A percentile compares a stretch with the other conserved stretches of the same genome.
phyloP scores from a whole-genome alignment of 2,113 vertebrate species.

The Baryphthengus martii region DNA sequence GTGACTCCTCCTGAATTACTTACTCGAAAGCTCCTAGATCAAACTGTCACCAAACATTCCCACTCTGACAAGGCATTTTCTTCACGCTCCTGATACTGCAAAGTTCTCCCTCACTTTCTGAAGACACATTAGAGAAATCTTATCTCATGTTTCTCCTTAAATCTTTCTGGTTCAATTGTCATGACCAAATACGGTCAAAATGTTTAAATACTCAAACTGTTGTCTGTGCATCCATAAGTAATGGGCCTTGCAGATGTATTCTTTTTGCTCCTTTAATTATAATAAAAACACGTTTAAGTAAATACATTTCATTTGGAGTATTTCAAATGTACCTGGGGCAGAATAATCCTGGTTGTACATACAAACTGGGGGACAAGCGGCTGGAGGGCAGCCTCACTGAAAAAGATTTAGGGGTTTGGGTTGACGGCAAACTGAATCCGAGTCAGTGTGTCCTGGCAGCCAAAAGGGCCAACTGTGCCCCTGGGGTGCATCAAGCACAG shows the following conservation, averaged over 20 bases:
- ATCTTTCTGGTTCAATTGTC: not conserved
- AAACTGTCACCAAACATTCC: not conserved
- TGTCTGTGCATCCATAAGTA: not conserved
- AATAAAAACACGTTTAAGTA: conserved; percentile 51
- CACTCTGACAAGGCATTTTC: not conserved
- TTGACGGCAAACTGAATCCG: too few species aligned
- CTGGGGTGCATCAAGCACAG: too few species aligned
- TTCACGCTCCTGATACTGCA: conserved; percentile 8
- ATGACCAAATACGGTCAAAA: not conserved
- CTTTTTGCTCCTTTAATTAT: not conserved
- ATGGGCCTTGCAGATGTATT: not conserved
- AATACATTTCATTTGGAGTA: not conserved
- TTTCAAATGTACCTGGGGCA: not conserved
- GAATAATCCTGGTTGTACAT: not conserved
- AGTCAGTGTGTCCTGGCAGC: too few species aligned
- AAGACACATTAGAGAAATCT: not conserved
- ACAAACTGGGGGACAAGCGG: not conserved
- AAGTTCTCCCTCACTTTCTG: not conserved
- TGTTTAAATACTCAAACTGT: not conserved
- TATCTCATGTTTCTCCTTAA: not conserved
- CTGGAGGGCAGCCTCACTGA: not conserved
- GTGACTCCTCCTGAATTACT: not conserved
- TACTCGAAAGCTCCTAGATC: not conserved
- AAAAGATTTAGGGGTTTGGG: too few species aligned
- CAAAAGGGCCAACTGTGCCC: too few species aligned